Percentiles rank a stretch among this genome's conserved stretches.
Conservation (phyloP, 2,888 invertebrate genomes). For the Dolichomitus sp. region DNA sequence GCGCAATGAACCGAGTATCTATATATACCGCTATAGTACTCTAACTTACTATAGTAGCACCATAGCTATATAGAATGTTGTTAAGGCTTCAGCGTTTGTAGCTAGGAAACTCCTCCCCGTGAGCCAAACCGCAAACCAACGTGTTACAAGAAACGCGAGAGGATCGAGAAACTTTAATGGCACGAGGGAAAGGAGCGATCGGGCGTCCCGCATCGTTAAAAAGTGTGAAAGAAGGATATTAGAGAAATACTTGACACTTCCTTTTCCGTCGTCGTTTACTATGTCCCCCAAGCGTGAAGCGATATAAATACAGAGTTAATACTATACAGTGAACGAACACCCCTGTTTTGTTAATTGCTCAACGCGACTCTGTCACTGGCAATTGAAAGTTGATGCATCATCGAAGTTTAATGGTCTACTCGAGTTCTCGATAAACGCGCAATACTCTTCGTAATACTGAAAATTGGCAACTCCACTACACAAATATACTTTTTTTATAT, state of each 20-base stretch:
- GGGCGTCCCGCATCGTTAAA: not conserved
- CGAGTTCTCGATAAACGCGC: too few relatives aligned
- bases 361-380: not conserved
- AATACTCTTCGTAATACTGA: too few relatives aligned
- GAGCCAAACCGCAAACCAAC: conserved; percentile 55
- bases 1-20: conserved; percentile 17
- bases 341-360: not conserved
- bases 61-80: conserved; percentile 24
- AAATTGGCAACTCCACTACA: too few relatives aligned
- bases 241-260: conserved; percentile 30
- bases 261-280: conserved; percentile 27
- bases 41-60: not conserved
- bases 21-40: not conserved
- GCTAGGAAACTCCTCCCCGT: conserved; percentile 8
- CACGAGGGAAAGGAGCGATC: conserved; percentile 17
- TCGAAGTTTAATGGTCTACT: too few relatives aligned
- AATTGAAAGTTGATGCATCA: not conserved
- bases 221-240: conserved; percentile 19
- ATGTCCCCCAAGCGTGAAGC: not conserved
- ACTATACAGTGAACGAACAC: not conserved
- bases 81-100: conserved; percentile 35
- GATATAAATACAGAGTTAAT: not conserved
- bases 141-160: conserved; percentile 57
- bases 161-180: conserved; percentile 44
- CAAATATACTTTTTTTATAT: too few relatives aligned